Conservation (phyloP, 2,113 vertebrate genomes). For the Anguilla rostrata region DNA sequence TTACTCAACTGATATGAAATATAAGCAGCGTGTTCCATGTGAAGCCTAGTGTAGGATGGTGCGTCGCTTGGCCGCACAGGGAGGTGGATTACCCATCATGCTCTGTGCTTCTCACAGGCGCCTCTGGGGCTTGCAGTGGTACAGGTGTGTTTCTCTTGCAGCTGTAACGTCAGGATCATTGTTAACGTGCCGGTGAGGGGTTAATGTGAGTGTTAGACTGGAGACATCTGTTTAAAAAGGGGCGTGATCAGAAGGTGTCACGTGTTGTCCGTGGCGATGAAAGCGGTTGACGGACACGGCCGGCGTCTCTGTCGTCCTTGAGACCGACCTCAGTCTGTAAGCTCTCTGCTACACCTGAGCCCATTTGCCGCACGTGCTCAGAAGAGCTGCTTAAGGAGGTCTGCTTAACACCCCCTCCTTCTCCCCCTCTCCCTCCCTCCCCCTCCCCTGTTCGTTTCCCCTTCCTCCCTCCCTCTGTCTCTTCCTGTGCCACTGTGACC, state of each 20-base stretch:
- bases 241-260: neutral
- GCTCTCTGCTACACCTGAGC: slow-evolving; percentile 58
- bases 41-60: neutral
- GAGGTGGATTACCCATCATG: neutral
- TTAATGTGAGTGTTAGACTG: neutral
- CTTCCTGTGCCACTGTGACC: slow-evolving; percentile 36
- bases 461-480: slow-evolving; percentile 37
- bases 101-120: neutral
- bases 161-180: neutral
- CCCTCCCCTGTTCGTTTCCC: slow-evolving; percentile 44
- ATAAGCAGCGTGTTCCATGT: neutral
- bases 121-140: neutral
- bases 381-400: slow-evolving; percentile 66
- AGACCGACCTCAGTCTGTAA: slow-evolving; percentile 69
- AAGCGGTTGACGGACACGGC: slow-evolving; percentile 47
- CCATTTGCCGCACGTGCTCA: slow-evolving; percentile 72
- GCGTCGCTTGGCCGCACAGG: neutral
- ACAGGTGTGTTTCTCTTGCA: neutral
- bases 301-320: slow-evolving; percentile 73
- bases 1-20: neutral
- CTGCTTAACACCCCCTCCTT: neutral
- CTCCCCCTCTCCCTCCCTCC: too few relatives aligned
- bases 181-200: neutral
- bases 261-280: neutral
- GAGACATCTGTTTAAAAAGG: neutral